Evolutionary conservation across 2,888 invertebrate species (phyloP).

Genomic region (Argyra leucocephala): DNA sequence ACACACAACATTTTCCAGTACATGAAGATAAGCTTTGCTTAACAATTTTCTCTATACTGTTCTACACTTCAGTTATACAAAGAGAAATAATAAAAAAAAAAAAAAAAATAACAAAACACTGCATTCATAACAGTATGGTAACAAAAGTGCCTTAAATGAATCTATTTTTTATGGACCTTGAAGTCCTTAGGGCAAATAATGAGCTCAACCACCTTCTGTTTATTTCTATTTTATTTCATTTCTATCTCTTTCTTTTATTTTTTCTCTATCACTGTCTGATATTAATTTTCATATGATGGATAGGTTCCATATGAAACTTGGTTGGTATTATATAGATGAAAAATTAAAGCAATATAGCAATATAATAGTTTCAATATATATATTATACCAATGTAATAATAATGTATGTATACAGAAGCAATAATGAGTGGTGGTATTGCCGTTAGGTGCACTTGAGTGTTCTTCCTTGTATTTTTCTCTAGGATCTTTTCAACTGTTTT

Average conservation of each 20-base stretch:
- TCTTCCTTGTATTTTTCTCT: background rate
- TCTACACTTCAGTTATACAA: background rate
- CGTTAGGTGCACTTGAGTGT: background rate
- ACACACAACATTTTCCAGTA: background rate
- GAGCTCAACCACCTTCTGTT: slow-evolving; percentile 2
- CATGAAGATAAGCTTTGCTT: background rate
- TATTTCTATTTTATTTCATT: background rate
- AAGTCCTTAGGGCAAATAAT: slow-evolving; percentile 1
- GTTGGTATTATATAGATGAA: too few species aligned
- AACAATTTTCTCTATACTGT: background rate
- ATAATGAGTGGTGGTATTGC: slow-evolving; percentile 4
- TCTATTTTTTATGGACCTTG: background rate
- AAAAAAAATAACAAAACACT: background rate
- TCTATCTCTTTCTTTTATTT: background rate
- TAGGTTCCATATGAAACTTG: too few species aligned
- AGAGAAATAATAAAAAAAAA: background rate
- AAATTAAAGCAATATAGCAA: background rate
- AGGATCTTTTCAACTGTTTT: background rate
- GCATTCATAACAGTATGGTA: background rate
- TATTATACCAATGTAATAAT: too few species aligned
- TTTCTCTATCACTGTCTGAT: background rate
- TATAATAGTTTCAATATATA: background rate
- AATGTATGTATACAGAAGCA: background rate
- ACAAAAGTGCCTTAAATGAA: background rate
- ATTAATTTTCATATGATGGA: background rate